A percentile compares a stretch with the other conserved stretches of the same genome.
These are phyloP conservation scores for Lineus longissimus DNA, from an alignment of 1,140 invertebrate species.

Conservation along the genomic window DNA sequence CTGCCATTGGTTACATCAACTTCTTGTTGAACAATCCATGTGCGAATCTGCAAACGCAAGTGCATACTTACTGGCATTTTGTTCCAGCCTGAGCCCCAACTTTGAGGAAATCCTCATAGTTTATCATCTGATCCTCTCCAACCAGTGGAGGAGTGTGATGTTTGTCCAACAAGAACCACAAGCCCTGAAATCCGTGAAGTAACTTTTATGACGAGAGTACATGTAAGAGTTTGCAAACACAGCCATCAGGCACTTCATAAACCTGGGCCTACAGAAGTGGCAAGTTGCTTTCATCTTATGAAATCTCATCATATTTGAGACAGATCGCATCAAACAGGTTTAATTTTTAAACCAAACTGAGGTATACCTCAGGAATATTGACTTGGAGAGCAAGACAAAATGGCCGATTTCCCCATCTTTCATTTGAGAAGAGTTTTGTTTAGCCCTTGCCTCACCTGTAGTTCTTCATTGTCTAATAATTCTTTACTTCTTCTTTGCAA, in stretches of 20 bases:
- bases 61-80: constrained; percentile 68
- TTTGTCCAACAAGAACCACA: constrained; percentile 79
- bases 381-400: too few species aligned
- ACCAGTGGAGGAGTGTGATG: constrained; percentile 67
- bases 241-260: neutral
- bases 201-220: too few species aligned
- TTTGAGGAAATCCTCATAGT: constrained; percentile 78
- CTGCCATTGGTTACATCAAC: too few species aligned
- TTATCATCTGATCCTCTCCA: constrained; percentile 77
- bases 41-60: too few species aligned
- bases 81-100: constrained; percentile 64
- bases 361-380: too few species aligned
- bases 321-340: too few species aligned
- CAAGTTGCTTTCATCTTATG: neutral
- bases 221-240: neutral
- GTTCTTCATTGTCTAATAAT: constrained; percentile 79
- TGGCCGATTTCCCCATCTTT: too few species aligned
- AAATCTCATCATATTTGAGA: neutral
- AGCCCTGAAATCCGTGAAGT: constrained; percentile 56
- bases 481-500: constrained; percentile 78
- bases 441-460: constrained; percentile 60
- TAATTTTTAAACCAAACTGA: too few species aligned
- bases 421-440: too few species aligned
- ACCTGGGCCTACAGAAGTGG: neutral
- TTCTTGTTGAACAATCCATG: too few species aligned